Evolutionary conservation across 30 jellyfish, hydroid and myxozoan genomes (phyloP), one percentile per base, ranked within the genome.

Genomic region (Hydra vulgaris): DNA sequence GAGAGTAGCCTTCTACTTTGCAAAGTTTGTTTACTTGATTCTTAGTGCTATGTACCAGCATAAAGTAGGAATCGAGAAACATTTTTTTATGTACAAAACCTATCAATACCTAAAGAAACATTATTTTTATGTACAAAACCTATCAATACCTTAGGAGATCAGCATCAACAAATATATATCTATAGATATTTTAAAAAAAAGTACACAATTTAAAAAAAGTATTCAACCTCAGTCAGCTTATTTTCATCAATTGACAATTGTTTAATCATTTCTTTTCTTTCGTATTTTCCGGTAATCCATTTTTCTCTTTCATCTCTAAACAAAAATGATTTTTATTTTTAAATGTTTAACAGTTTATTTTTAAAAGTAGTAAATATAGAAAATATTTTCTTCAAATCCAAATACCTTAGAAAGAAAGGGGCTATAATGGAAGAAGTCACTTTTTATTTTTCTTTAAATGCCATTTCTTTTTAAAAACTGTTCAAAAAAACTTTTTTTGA

Each of bases 231-330:
- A 8, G 81, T 8, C 72, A 23, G 5, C 17, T 27, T 27, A 18
- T 23, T 20, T 68, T 68, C 75, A 40, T 40, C 61, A n/a, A 68
- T 8, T 23, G 70, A 74, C n/a, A 85, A 73, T 16, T 84, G 67
- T 22, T 79, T 56, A 8, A 92, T 71, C 66, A 92, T 81, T 77
- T 87, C 95, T 77, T 87, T 92, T 73, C 81, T 78, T 78, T 76
- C 82, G 83, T 92, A 92, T 84, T 92, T 92, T 40, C 87, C 23
- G 26, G 75, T 71, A 19, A 92, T 92, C 95, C 94, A 92, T 27
- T 78, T 85, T 68, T 92, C 98, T 75, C 98, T 80, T 20, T 81
- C 96, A 71, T 87, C 98, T 66, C 98, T 92, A 54, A 24, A 85
- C 75, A 70, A 25, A 81, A 53, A 71, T 21, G 79, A 21, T 15